phyloP scores from a whole-genome alignment of 2,888 invertebrate species.

The Catocala fraxini region DNA sequence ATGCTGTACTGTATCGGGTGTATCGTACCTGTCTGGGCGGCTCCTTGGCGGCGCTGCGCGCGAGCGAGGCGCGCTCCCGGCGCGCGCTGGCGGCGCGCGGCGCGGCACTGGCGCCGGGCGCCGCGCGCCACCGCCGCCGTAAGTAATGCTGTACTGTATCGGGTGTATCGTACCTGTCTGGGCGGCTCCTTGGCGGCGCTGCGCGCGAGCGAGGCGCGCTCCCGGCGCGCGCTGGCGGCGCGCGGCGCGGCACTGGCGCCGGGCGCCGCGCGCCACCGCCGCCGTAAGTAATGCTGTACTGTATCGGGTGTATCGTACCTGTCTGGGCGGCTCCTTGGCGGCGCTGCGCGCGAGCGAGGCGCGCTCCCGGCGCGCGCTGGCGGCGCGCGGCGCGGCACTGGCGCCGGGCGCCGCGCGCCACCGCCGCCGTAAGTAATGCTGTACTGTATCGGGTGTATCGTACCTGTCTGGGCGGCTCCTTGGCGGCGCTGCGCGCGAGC shows the following conservation, averaged over 20 bases:
- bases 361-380: slow-evolving; percentile 52
- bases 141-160: too few species aligned
- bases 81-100: slow-evolving; percentile 19
- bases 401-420: slow-evolving; percentile 3
- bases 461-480: slow-evolving; percentile 59
- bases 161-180: slow-evolving; percentile 51
- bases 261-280: slow-evolving; percentile 2
- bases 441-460: not conserved
- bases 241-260: too few species aligned
- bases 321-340: slow-evolving; percentile 55
- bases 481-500: slow-evolving; percentile 50
- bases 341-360: slow-evolving; percentile 52
- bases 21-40: slow-evolving; percentile 53
- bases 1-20: not conserved
- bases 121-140: not conserved
- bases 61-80: slow-evolving; percentile 62
- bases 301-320: slow-evolving; percentile 40
- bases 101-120: not conserved
- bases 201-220: slow-evolving; percentile 57
- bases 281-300: too few species aligned
- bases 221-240: slow-evolving; percentile 42
- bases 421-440: too few species aligned
- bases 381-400: not conserved
- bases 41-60: slow-evolving; percentile 47
- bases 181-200: slow-evolving; percentile 50